Percentiles rank a stretch among this genome's conserved stretches.
These are phyloP conservation scores for Andrena flavipes DNA, from an alignment of 2,888 invertebrate species.

Conservation along the genomic window DNA sequence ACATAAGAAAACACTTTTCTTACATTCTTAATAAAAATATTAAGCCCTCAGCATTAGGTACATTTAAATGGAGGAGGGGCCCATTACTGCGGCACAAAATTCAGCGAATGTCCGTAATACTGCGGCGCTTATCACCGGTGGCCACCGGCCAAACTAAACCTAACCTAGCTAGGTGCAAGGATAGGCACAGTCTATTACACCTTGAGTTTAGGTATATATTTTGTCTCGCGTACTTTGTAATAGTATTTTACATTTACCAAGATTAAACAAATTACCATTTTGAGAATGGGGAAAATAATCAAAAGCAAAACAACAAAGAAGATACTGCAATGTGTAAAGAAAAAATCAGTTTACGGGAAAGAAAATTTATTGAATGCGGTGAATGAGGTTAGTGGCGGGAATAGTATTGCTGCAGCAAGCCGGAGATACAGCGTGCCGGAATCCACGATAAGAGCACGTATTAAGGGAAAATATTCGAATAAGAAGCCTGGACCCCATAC, in stretches of 20 bases:
- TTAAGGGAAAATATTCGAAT: background rate
- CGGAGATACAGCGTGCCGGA: background rate
- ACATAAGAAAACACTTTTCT: no score
- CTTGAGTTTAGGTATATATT: background rate
- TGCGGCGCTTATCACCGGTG: no score
- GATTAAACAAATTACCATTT: background rate
- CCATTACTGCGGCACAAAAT: no score
- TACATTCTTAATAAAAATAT: no score
- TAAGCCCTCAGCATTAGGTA: no score
- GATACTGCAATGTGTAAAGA: background rate
- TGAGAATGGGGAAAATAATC: background rate
- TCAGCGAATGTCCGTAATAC: no score
- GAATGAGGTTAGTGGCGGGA: background rate
- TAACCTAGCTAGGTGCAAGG: no score
- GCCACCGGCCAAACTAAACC: no score
- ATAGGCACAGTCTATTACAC: no score
- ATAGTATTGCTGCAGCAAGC: background rate
- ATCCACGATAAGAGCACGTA: background rate
- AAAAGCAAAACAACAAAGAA: background rate
- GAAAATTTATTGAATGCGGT: background rate
- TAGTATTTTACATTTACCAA: no score
- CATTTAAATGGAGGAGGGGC: no score
- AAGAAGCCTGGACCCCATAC: background rate
- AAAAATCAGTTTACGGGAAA: background rate
- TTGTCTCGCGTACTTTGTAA: background rate